Conservation (phyloP, 1,140 invertebrate species). For the Trichoplusia ni region DNA sequence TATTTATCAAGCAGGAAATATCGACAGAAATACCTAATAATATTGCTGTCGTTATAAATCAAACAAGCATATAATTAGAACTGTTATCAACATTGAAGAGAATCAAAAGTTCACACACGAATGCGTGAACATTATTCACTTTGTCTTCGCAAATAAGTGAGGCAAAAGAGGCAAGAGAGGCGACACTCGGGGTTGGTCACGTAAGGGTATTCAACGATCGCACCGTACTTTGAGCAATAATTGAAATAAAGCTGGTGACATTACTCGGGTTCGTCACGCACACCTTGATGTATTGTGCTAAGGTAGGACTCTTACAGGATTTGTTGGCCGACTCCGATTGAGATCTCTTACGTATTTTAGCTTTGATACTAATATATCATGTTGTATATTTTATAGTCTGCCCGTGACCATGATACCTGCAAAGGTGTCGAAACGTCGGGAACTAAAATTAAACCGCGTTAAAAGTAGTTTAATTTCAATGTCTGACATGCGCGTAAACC, state of each 20-base stretch:
- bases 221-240: conserved; percentile 46
- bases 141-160: conserved; percentile 31
- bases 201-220: conserved; percentile 31
- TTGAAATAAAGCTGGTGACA: conserved; percentile 57
- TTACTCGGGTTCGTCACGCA: conserved; percentile 54
- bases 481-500: too few relatives aligned
- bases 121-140: conserved; percentile 4
- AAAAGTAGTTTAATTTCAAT: too few relatives aligned
- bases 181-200: conserved; percentile 27
- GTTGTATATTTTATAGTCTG: too few relatives aligned
- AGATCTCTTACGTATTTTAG: not conserved
- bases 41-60: conserved; percentile 13
- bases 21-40: conserved; percentile 5
- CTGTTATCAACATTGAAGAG: conserved; percentile 12
- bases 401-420: too few relatives aligned
- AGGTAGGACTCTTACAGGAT: not conserved
- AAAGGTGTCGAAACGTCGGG: too few relatives aligned
- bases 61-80: conserved; percentile 19
- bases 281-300: conserved; percentile 27
- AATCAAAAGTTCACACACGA: conserved; percentile 18
- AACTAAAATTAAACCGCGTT: too few relatives aligned
- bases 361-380: too few relatives aligned
- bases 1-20: conserved; percentile 18
- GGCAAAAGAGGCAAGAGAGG: too few relatives aligned
- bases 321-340: not conserved